Conservation (phyloP, 2,888 invertebrate genomes). For the Temnothorax unifasciatus region DNA sequence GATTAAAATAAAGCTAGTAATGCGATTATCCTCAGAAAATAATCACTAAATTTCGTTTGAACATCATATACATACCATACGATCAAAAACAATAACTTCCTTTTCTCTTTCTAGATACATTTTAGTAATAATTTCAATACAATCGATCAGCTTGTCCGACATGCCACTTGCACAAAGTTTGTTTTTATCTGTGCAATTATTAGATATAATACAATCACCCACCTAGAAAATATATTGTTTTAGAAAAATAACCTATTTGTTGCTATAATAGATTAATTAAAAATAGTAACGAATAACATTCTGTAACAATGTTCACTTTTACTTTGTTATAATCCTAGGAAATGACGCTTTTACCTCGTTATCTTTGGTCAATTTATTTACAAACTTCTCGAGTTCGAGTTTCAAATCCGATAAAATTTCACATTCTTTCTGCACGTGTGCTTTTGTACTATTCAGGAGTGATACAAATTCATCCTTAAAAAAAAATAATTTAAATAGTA, state of each 20-base stretch:
- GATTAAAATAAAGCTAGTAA: not conserved
- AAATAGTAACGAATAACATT: not conserved
- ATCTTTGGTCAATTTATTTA: constrained; percentile 71
- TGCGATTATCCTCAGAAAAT: not conserved
- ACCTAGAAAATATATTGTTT: constrained; percentile 57
- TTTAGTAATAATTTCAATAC: constrained; percentile 63
- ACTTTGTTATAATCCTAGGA: constrained; percentile 16
- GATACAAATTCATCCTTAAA: constrained; percentile 74
- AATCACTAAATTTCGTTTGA: not conserved
- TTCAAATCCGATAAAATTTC: constrained; percentile 75
- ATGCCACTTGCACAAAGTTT: constrained; percentile 46
- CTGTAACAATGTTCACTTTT: not conserved
- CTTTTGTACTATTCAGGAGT: constrained; percentile 75
- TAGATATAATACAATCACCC: constrained; percentile 67
- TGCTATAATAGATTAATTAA: not conserved
- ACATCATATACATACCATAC: constrained; percentile 63
- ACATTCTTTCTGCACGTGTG: constrained; percentile 77
- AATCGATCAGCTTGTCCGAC: constrained; percentile 55
- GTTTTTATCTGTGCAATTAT: constrained; percentile 49
- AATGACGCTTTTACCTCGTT: constrained; percentile 67
- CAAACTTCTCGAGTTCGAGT: constrained; percentile 74
- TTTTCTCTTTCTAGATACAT: constrained; percentile 69
- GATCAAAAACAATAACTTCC: constrained; percentile 62
- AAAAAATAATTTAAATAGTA: constrained; percentile 31
- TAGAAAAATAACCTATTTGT: not conserved